Evolutionary conservation across 2,888 invertebrate genomes (phyloP), one percentile per base, ranked within the genome.

Genomic region (Sylvicola fuscatus): DNA sequence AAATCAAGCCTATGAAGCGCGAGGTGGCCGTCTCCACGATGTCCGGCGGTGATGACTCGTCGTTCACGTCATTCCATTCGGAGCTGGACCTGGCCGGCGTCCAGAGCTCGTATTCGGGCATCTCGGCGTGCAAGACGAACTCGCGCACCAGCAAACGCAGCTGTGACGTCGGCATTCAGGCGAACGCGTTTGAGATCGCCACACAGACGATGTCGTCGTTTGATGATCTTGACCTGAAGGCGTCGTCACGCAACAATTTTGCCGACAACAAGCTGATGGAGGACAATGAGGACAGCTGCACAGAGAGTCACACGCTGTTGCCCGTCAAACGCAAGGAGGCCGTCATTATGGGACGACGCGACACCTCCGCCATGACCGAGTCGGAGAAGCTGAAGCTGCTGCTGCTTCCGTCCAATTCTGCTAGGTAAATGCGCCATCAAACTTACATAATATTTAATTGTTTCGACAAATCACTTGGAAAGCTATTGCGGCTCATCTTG

Each of bases 101-200:
- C 12, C 57, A 58, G 34, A 64, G 52, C 39, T 61, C 61, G 2
- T 54, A 58, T 34, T 66, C 65, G 2, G 62, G 58, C 2, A 47
- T 56, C 21, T 65, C 65, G 2, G 56, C 54, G 1, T n/a, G 15
- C 6, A 61, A 58, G 42, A 54, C 56, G 6, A 52, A 56, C 45
- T 64, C 63, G 10, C 56, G 62, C 7, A 64, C 61, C 37, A 65
- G 65, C 39, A 64, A 64, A 45, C 64, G 61, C 2, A 66, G 66
- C 32, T 65, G 62, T 35, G 67, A 68, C 43, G 66, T 68, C 7
- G 68, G 66, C 7, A 66, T 67, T n/a, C 68, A 68, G 46, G 63
- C 67, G 1, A 65, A 65, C 47, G 62, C 65, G 2, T 61, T 60
- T 39, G 67, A 68, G 44, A 62, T 67, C 33, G 59, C 56, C 12